Evolutionary conservation across 2,113 vertebrate genomes (phyloP).

Genomic region (Physeter macrocephalus): DNA sequence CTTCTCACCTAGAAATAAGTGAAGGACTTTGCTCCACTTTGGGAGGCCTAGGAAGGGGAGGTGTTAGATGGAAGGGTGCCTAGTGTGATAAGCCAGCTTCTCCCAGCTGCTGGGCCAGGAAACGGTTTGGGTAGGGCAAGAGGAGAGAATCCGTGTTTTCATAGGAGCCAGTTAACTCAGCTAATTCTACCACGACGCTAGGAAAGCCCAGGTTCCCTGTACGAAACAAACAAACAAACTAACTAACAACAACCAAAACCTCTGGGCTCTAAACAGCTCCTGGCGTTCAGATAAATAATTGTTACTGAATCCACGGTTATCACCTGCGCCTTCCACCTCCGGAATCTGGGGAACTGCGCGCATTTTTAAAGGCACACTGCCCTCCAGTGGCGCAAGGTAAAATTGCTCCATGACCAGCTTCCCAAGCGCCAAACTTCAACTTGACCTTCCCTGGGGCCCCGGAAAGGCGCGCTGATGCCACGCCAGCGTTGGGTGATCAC

Average conservation of each 20-base stretch:
- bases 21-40: background rate
- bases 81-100: background rate
- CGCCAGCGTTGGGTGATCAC: no score
- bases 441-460: background rate
- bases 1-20: background rate
- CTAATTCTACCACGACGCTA: background rate
- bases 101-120: background rate
- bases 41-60: background rate
- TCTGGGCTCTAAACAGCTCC: background rate
- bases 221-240: background rate
- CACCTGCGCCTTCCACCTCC: rapidly evolving
- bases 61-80: background rate
- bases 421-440: background rate
- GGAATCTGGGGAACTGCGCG: background rate
- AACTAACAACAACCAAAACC: background rate
- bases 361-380: slow-evolving; percentile 42
- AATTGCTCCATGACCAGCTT: background rate
- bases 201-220: background rate
- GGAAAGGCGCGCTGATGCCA: background rate
- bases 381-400: slow-evolving; percentile 26
- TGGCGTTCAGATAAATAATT: background rate
- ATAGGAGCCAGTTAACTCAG: background rate
- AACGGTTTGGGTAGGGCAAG: background rate
- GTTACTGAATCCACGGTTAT: background rate
- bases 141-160: background rate